Evolutionary conservation across 2,888 invertebrate species (phyloP), one percentile per base, ranked within the genome.

Genomic region (Cremastobaeus sp.): DNA sequence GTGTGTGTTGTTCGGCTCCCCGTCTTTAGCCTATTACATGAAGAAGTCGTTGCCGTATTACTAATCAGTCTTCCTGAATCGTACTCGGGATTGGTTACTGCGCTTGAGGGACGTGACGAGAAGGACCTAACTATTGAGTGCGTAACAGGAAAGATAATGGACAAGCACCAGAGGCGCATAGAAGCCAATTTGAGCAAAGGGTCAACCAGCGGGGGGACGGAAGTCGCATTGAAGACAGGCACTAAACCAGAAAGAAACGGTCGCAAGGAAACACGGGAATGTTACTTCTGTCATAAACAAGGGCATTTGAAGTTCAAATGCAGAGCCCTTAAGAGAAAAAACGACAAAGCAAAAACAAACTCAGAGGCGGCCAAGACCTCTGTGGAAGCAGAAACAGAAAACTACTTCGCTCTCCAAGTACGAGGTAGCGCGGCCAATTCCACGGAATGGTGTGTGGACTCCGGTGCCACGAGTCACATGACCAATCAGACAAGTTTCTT

Each of bases 41-140:
- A n/a, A n/a, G n/a, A n/a, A n/a, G n/a, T n/a, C n/a, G n/a, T n/a
- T n/a, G 54, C 54, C 0, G 11, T 69, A 2, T 25, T 80, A 6
- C 43, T 81, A 2, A 66, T 77, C 8, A 81, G 79, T 48, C 21
- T 79, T 4, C 79, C 80, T 4, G 79, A 80, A 5, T 68, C 79
- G 3, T 82, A 80, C 35, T 68, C 69, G 30, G 76, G 76, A 2
- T 34, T 82, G 1, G 78, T 77, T 2, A 79, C 64, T 55, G 74
- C 62, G 65, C 54, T 77, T 8, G 76, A 78, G 66, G 76, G 71
- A 8, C 66, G 77, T 62, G 43, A 69, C 15, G 75, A 76, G 50
- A 43, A 11, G 1, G 76, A 78, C 15, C 43, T 78, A 3, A 78
- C 76, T 1, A 15, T 77, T 8, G 74, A 66, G 14, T 65, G 73